A percentile compares a stretch with the other conserved stretches of the same genome.
These are phyloP conservation scores for Lepidostoma basale DNA, from an alignment of 1,140 invertebrate species.

Conservation along the genomic window DNA sequence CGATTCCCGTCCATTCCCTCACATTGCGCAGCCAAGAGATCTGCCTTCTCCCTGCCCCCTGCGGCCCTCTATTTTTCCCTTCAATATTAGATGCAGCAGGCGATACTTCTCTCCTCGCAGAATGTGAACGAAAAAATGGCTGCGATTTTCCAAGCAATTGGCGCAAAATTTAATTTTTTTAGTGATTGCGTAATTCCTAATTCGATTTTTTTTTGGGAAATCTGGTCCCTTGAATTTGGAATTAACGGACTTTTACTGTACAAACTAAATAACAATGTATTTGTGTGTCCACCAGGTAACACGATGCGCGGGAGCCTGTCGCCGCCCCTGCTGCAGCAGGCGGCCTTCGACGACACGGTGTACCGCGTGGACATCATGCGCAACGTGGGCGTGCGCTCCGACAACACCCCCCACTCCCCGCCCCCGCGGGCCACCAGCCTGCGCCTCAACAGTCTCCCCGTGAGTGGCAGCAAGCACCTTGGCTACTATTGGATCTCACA, in stretches of 20 bases:
- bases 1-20: no score
- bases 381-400: constrained; percentile 66
- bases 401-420: constrained; percentile 42
- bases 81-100: no score
- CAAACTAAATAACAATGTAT: not conserved
- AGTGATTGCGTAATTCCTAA: no score
- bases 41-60: no score
- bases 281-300: constrained; percentile 33
- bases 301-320: constrained; percentile 59
- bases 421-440: constrained; percentile 43
- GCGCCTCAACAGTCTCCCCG: constrained; percentile 37
- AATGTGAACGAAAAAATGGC: not conserved
- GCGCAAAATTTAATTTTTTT: no score
- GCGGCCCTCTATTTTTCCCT: no score
- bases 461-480: constrained; percentile 23
- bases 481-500: no score
- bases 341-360: constrained; percentile 80
- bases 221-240: no score
- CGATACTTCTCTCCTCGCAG: no score
- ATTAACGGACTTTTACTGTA: no score
- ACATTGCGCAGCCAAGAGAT: no score
- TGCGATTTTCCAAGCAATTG: not conserved
- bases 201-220: no score
- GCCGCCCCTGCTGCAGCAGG: constrained; percentile 78
- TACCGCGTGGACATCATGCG: constrained; percentile 85